Evolutionary conservation across 2,888 invertebrate genomes (phyloP).

Genomic region (Caenorhabditis panamensis): DNA sequence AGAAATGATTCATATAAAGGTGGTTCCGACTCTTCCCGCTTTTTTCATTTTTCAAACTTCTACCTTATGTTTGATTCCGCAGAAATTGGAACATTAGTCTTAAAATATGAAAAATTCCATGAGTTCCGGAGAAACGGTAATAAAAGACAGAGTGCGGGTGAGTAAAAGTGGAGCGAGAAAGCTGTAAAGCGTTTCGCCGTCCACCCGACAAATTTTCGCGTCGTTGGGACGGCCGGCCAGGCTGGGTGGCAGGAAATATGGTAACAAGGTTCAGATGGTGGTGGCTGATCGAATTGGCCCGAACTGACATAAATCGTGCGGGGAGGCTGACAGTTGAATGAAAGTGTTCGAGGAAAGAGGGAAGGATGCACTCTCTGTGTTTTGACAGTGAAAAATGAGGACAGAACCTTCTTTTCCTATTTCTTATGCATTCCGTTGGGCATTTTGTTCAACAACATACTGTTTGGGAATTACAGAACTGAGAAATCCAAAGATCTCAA

Average conservation of each 20-base stretch:
- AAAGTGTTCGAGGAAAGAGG: slow-evolving; percentile 42
- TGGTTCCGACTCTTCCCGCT: neutral
- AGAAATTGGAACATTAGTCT: too few species aligned
- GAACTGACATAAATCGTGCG: slow-evolving; percentile 61
- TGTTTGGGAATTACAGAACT: neutral
- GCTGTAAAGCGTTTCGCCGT: slow-evolving; percentile 50
- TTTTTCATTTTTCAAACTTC: neutral
- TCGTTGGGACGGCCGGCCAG: slow-evolving; percentile 35
- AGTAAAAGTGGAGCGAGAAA: slow-evolving; percentile 34
- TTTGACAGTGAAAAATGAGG: slow-evolving; percentile 45
- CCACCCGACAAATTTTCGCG: slow-evolving; percentile 20
- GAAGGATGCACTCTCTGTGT: slow-evolving; percentile 46
- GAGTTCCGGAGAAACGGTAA: slow-evolving; percentile 15
- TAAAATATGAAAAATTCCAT: slow-evolving; percentile 30
- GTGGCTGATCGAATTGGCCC: slow-evolving; percentile 52
- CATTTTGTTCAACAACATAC: neutral
- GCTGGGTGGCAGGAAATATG: slow-evolving; percentile 62
- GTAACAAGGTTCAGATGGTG: slow-evolving; percentile 66
- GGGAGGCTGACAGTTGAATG: slow-evolving; percentile 63
- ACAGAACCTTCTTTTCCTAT: slow-evolving; percentile 23
- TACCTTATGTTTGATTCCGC: neutral
- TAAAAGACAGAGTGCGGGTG: slow-evolving; percentile 34
- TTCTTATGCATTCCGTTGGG: slow-evolving; percentile 10
- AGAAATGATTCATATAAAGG: neutral
- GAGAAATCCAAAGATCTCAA: too few species aligned